Conservation (phyloP, 2,888 invertebrate genomes). For the Microplitis deprimator region DNA sequence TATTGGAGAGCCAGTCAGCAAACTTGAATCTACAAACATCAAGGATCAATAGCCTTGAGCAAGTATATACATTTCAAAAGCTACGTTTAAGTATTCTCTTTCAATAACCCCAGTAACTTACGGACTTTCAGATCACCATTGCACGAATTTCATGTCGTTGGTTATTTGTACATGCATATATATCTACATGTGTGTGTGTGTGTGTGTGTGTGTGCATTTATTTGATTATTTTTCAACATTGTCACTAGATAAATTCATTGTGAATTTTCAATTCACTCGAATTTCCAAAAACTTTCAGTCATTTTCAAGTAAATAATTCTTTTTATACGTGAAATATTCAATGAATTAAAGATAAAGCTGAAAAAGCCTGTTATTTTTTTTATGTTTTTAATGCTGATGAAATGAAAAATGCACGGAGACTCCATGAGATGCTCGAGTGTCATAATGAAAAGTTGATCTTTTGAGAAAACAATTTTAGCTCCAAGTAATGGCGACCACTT, state of each 20-base stretch:
- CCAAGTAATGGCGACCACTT: neutral
- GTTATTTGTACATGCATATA: neutral
- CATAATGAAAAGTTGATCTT: neutral
- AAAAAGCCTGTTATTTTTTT: no score
- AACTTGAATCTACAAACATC: neutral
- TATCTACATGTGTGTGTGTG: neutral
- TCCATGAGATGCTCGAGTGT: neutral
- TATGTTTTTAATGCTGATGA: no score
- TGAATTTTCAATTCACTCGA: neutral
- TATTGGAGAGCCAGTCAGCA: neutral
- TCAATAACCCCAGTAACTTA: constrained; percentile 6
- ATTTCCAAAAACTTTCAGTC: neutral
- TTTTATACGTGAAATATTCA: no score
- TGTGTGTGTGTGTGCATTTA: neutral
- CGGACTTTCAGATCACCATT: neutral
- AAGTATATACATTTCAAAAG: constrained; percentile 4
- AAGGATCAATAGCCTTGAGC: constrained; percentile 9
- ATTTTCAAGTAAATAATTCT: neutral
- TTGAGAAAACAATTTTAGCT: neutral
- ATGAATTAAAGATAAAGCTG: no score
- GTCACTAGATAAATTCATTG: neutral
- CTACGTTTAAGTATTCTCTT: constrained; percentile 13
- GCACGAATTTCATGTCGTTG: neutral
- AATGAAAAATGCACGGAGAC: neutral
- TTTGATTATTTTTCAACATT: neutral